Evolutionary conservation across 2,113 vertebrate species (phyloP), one percentile per base, ranked within the genome.

Genomic region (Larimichthys polyactis): DNA sequence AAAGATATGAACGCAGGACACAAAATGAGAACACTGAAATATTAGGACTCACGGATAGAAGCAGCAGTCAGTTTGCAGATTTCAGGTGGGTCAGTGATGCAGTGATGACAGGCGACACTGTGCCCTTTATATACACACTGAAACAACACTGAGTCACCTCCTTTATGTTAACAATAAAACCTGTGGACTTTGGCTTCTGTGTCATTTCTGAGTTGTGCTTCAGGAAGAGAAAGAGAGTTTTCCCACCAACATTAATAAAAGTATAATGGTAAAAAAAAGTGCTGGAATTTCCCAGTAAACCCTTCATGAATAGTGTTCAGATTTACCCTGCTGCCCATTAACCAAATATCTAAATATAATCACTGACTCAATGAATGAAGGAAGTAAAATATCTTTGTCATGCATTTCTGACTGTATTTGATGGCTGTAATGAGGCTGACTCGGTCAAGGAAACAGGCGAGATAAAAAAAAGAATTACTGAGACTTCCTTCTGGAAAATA

Each of bases 391-490:
- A 17, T 9, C 15, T 11, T 17, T 29, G 12, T 27, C 11, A 27
- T 14, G 27, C 3, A 14, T 15, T 3, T 27, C 14, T 54, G n/a
- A n/a, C n/a, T n/a, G 5, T 3, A 57, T 1, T 64, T 40, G 19
- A 40, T 22, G 14, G 51, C 14, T 71, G 20, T 44, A 17, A 71
- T 17, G n/a, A 57, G 36, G 51, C 20, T 70, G 67, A 36, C 49
- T 70, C 49, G 17, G 48, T 52, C n/a, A 57, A 71, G 51, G 68
- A 57, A 57, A 71, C 32, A 36, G 48, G 5, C 5, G 16, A 70
- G 20, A 20, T 52, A 9, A 29, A n/a, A 22, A 10, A 4, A 44
- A 66, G 3, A 55, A 54, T 5, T 43, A 17, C 16, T 29, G 4
- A 43, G 36, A 44, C n/a, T 43, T 58, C 52, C 40, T 58, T 57